Evolutionary conservation across 2,113 vertebrate species (phyloP).

Genomic region (Antechinus stuartii): DNA sequence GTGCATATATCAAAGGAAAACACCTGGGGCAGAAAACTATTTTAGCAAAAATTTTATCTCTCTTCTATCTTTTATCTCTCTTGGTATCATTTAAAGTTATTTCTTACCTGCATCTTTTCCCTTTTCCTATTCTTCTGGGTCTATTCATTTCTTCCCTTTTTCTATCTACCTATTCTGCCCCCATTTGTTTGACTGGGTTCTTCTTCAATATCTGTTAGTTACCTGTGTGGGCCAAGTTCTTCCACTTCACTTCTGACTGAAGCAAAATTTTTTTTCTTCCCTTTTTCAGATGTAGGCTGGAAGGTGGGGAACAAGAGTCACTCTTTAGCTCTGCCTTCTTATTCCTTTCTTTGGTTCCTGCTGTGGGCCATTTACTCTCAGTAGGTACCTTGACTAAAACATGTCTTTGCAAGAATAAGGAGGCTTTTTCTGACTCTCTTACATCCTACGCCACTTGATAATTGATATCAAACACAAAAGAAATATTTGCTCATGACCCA

Average conservation of each 20-base stretch:
- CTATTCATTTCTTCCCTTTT: constrained; percentile 16
- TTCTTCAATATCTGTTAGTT: neutral
- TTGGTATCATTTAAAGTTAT: neutral
- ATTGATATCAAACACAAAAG: neutral
- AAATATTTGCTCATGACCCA: neutral
- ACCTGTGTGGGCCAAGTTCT: neutral
- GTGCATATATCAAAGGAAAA: neutral
- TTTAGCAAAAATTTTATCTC: neutral
- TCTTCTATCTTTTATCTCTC: neutral
- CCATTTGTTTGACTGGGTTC: neutral
- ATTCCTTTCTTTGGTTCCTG: neutral
- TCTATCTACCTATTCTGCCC: neutral
- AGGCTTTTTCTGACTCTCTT: neutral
- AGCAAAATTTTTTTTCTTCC: neutral
- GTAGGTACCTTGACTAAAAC: neutral
- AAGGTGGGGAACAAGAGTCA: neutral
- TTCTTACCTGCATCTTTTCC: constrained; percentile 5
- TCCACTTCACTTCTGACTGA: neutral
- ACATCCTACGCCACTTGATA: neutral
- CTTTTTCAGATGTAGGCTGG: neutral
- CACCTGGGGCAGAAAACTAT: neutral
- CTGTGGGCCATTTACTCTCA: neutral
- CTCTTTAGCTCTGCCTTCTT: neutral
- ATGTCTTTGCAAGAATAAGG: neutral
- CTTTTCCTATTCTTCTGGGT: neutral